Evolutionary conservation across 2,113 vertebrate species (phyloP).

Genomic region (Oreocharis arfaki): DNA sequence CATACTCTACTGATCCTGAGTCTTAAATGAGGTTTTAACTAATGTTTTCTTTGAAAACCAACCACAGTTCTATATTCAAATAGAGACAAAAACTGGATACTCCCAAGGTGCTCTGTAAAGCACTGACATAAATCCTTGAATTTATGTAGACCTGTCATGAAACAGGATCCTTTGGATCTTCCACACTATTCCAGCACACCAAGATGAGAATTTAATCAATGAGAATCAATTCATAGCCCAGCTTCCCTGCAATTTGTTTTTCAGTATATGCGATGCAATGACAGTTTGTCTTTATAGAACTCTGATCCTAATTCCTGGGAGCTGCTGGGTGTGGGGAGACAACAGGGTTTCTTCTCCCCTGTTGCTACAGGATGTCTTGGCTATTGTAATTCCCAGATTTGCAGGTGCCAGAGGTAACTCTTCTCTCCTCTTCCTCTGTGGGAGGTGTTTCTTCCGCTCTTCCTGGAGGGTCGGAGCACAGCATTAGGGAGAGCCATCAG

Average conservation of each 20-base stretch:
- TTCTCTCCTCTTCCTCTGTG: background rate
- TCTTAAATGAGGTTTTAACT: background rate
- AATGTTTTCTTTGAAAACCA: background rate
- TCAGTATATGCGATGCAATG: background rate
- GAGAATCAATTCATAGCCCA: slow-evolving; percentile 36
- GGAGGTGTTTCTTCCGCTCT: background rate
- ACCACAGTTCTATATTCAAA: background rate
- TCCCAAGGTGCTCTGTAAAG: background rate
- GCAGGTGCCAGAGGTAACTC: background rate
- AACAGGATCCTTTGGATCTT: slow-evolving; percentile 40
- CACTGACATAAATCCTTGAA: slow-evolving; percentile 4
- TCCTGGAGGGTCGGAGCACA: background rate
- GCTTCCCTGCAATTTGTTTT: slow-evolving; percentile 29
- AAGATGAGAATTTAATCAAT: slow-evolving; percentile 36
- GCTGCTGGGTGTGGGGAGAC: background rate
- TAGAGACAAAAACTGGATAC: background rate
- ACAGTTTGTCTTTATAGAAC: slow-evolving; percentile 13
- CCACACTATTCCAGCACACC: background rate
- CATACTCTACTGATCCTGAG: background rate
- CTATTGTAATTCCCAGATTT: background rate
- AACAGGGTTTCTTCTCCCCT: background rate
- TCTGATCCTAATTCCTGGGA: background rate
- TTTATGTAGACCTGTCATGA: slow-evolving; percentile 26
- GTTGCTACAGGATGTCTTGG: background rate
- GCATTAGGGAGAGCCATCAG: background rate